Percentiles rank a stretch among this genome's conserved stretches.
phyloP scores from a whole-genome alignment of 2,113 vertebrate species.

The Corythornis cristatus region DNA sequence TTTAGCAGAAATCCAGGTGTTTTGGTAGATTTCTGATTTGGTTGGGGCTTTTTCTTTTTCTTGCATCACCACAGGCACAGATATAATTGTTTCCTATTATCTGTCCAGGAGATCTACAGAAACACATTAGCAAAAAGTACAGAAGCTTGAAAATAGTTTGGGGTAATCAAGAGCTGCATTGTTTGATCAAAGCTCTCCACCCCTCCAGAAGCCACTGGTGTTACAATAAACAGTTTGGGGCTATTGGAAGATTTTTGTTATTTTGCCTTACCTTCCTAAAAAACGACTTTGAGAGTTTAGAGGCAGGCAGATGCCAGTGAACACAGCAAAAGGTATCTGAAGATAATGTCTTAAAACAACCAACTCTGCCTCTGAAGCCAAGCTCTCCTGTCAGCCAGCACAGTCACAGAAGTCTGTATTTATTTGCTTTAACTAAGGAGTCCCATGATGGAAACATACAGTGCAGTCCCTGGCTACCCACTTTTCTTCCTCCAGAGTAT shows the following conservation, averaged over 20 bases:
- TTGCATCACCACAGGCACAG: not conserved
- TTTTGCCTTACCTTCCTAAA: not conserved
- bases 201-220: not conserved
- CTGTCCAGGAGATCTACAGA: constrained; percentile 14
- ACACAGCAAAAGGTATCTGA: not conserved
- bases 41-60: not conserved
- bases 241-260: not conserved
- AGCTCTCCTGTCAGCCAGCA: not conserved
- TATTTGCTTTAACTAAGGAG: not conserved
- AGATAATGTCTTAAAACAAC: not conserved
- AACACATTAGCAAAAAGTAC: not conserved
- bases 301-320: not conserved
- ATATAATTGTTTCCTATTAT: constrained; percentile 28
- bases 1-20: constrained; percentile 21
- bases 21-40: not conserved
- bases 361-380: not conserved
- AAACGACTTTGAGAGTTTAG: not conserved
- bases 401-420: not conserved
- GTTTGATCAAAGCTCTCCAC: not conserved
- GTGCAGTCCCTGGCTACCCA: not conserved
- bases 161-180: not conserved
- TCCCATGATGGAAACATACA: not conserved
- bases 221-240: not conserved
- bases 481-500: not conserved
- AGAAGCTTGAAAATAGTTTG: not conserved